phyloP scores from a whole-genome alignment of 2,888 invertebrate genomes.

The Heliconius charithonia region DNA sequence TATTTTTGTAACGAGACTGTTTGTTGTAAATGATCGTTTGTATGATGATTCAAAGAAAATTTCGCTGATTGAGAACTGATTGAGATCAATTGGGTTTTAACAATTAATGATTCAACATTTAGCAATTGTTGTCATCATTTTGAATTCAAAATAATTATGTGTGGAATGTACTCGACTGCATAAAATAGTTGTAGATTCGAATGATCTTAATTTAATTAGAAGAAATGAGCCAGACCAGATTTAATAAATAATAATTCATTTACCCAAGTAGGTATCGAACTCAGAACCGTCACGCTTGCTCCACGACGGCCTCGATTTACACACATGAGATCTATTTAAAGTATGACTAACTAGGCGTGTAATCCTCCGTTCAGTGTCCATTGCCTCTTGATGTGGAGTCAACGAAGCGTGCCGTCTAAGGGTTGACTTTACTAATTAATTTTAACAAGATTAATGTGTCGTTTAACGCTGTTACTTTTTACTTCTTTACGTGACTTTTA shows the following conservation, averaged over 20 bases:
- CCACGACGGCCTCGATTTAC: not conserved
- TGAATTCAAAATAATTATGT: not conserved
- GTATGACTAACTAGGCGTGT: constrained; percentile 20
- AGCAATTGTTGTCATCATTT: not conserved
- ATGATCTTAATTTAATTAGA: not conserved
- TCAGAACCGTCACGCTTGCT: no score
- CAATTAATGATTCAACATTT: constrained; percentile 34
- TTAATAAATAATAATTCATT: no score
- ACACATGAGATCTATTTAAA: constrained; percentile 1
- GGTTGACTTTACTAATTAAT: constrained; percentile 26
- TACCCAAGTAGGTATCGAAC: no score
- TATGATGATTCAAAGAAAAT: constrained; percentile 26
- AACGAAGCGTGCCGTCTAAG: constrained; percentile 28
- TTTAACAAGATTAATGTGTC: not conserved
- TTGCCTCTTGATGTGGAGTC: constrained; percentile 12
- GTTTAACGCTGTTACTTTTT: not conserved
- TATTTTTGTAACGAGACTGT: not conserved
- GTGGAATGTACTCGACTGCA: no score
- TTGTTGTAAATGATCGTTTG: constrained; percentile 21
- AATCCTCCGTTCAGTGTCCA: constrained; percentile 19
- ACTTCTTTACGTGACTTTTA: not conserved
- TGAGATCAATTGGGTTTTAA: constrained; percentile 34
- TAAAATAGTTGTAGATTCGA: not conserved
- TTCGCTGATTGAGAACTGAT: constrained; percentile 18
- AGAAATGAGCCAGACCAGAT: no score